Evolutionary conservation across 2,797 vertebrate genomes (phyloP), one percentile per base, ranked within the genome.

Genomic region (Syncerus caffer): DNA sequence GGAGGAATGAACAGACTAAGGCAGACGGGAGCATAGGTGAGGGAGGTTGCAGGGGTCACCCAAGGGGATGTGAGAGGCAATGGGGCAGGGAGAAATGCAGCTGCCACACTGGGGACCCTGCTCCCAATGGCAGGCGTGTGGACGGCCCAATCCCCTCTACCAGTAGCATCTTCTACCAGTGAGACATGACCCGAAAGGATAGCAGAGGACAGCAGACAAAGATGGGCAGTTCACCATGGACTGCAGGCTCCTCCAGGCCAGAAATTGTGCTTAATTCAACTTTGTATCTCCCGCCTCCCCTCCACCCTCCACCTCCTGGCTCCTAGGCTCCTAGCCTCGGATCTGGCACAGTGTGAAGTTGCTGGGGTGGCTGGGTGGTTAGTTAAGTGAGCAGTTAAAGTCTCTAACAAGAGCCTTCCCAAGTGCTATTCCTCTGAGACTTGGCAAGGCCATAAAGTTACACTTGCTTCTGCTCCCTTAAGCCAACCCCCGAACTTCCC

Each of bases 321-420:
- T 53, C 29, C 87, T 17, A 50, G 57, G 34, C 45, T n/a, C 47
- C 62, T n/a, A 14, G 80, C 21, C 53, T 2, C 2, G 55, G 42
- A 55, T 31, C 27, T 1, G 29, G 31, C 12, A 0, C 25, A 12
- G 83, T 38, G 5, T 42, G 47, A 64, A 78, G 60, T 2, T 47
- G 64, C 11, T 14, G 34, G 27, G 34, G 8, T 79, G 78, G 78
- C 29, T n/a, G 29, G 29, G 7, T 76, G 38, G 23, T 13, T 47
- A 23, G 25, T 31, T 62, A 47, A 71, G 57, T 29, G 42, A 89
- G 34, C 85, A 82, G 27, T 34, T 57, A 62, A 93, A 85, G 34
- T 87, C 60, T 93, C 93, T 42, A 84, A 51, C 7, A 16, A 74
- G 71, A 80, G 42, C 3, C 62, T 87, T 86, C 47, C 85, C 38